Base-by-base conservation (phyloP, 92 coral and sea anemone species). In the Isaurus tuberculatus region DNA sequence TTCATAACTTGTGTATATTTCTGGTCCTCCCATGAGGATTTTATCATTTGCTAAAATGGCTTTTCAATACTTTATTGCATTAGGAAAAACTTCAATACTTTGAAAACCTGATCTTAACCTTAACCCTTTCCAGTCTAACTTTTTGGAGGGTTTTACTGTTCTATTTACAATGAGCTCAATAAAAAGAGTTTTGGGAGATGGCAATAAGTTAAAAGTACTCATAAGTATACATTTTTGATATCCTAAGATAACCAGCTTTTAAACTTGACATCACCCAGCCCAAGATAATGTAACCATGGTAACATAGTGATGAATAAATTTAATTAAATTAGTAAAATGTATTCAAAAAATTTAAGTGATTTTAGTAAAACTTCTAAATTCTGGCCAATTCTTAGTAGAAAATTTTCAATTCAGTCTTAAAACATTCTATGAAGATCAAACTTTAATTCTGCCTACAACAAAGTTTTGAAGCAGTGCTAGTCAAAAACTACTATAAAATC, bases 401-500 rank as follows among this genome's bases (percentile, higher is more conserved):
- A 42, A 23, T 61, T 64, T 84, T 34, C 19, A 25, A 29, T 29
- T 84, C 67, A 15, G n/a, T 29, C 8, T 49, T 73, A 64, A 75
- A 84, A 74, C 53, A 84, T 28, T 84, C 67, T 15, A 28, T 58
- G 70, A 17, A 85, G 27, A 85, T 29, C 36, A 48, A 16, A 32
- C 4, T 30, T 85, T 75, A 29, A 55, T 31, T 55, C 49, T 53
- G 37, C n/a, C 22, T 23, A 44, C 78, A 85, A 42, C 25, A 49
- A 48, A 60, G 29, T 60, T 60, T 60, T 22, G 66, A 60, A 22
- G 66, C 30, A 63, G 33, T 63, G 31, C 33, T 8, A 28, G 33
- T 58, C 32, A 8, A 27, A 63, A 63, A 25, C 17, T 63, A 28
- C 68, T 15, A 8, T 63, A 63, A 63, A 63, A 27, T 3, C 4